Percentiles rank a stretch among this genome's conserved stretches.
These are phyloP conservation scores for Amblyopsis hoosieri DNA, from an alignment of 2,797 vertebrate species.

Conservation along the genomic window DNA sequence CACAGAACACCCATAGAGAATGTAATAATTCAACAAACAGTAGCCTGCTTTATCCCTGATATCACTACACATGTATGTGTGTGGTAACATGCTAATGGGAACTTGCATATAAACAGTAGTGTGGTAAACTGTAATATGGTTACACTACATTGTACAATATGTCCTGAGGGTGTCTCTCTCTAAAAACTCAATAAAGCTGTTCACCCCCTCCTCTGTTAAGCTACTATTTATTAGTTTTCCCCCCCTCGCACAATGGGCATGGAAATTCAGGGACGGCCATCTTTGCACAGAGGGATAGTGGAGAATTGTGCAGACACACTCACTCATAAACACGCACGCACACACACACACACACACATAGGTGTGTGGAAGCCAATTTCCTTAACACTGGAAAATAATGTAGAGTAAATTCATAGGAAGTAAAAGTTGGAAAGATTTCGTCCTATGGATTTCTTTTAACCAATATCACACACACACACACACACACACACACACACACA, in stretches of 20 bases:
- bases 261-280: background rate
- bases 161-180: background rate
- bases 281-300: background rate
- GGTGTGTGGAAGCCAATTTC: no score
- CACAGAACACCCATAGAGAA: background rate
- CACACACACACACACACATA: no score
- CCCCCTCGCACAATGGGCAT: background rate
- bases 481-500: background rate
- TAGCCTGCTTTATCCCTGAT: no score
- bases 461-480: background rate
- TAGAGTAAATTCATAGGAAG: no score
- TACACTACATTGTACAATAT: background rate
- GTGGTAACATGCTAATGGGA: conserved; percentile 10
- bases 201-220: conserved; percentile 1
- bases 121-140: background rate
- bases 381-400: no score
- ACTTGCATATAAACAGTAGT: conserved; percentile 3
- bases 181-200: conserved; percentile 11
- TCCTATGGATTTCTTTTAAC: no score
- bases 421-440: no score
- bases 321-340: no score
- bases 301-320: no score
- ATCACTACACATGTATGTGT: background rate
- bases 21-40: background rate
- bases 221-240: background rate